Evolutionary conservation across 1,140 invertebrate genomes (phyloP).

Genomic region (Radopholus similis): DNA sequence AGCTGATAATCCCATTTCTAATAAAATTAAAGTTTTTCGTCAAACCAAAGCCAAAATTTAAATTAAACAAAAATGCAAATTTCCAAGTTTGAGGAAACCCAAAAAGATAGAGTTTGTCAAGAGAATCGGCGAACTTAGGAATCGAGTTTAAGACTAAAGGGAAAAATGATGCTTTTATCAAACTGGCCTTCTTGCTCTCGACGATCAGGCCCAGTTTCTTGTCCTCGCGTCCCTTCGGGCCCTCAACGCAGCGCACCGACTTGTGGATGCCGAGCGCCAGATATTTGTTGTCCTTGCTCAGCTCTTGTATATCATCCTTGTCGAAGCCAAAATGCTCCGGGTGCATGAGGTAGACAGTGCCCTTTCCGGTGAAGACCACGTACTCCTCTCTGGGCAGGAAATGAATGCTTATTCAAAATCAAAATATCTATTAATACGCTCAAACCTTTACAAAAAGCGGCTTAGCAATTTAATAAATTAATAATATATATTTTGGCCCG

Average conservation of each 20-base stretch:
- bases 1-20: too few relatives aligned
- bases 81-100: too few relatives aligned
- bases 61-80: too few relatives aligned
- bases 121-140: too few relatives aligned
- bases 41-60: too few relatives aligned
- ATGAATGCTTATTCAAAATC: neutral
- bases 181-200: conserved; percentile 22
- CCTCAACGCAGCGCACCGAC: conserved; percentile 32
- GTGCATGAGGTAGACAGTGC: conserved; percentile 19
- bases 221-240: conserved; percentile 18
- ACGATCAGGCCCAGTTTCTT: conserved; percentile 26
- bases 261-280: conserved; percentile 36
- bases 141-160: too few relatives aligned
- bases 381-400: conserved; percentile 1
- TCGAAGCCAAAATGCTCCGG: conserved; percentile 11
- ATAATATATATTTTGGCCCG: neutral
- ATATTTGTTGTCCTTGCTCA: conserved; percentile 24
- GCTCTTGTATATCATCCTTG: conserved; percentile 12
- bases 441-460: neutral
- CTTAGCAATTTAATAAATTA: neutral
- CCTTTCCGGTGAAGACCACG: conserved; percentile 20
- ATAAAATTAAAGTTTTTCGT: too few relatives aligned
- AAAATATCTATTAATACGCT: neutral
- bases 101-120: too few relatives aligned
- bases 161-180: too few relatives aligned